Evolutionary conservation across 2,888 invertebrate species (phyloP), one percentile per base, ranked within the genome.

Genomic region (Drosophila falleni): DNA sequence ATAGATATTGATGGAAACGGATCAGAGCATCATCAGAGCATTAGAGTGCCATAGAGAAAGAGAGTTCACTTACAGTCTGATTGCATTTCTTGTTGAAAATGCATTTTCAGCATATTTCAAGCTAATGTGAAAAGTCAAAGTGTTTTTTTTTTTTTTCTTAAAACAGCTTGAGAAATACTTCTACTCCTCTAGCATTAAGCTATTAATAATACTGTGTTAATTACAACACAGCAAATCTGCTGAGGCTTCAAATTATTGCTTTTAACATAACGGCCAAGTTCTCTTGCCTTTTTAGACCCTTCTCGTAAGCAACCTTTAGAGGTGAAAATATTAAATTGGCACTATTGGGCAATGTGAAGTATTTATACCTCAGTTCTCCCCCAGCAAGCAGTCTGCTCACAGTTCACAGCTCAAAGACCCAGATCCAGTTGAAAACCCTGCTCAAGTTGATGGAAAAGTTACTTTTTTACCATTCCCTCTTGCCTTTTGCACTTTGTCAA

Each of bases 391-490:
- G 37, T 6, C 39, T 2, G 60, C 67, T 23, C 61, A 75, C 37
- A 35, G 31, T 4, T 23, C 23, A 23, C 23, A 19, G 19, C 19
- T 19, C 19, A 19, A 19, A 19, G 19, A 47, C 51, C 62, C 65
- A 49, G 23, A 44, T 19, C 3, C 44, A 23, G 13, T 23, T 19
- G 10, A 56, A 56, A 64, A 84, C 87, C 87, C 80, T 58, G 67
- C 82, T 87, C 87, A 88, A 85, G 66, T 83, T 88, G 87, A 87
- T 87, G 81, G 87, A 87, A 87, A 88, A 88, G 83, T 77, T 73
- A 75, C 81, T 69, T 82, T 56, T 76, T 76, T 78, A 81, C 64
- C 73, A 74, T 74, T 74, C 53, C 31, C 60, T 51, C 56, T 68
- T 67, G 71, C 66, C 66, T 73, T 67, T 68, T 73, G 56, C 60